These are phyloP conservation scores for Albula goreensis DNA, from an alignment of 2,113 vertebrate species.

Conservation along the genomic window DNA sequence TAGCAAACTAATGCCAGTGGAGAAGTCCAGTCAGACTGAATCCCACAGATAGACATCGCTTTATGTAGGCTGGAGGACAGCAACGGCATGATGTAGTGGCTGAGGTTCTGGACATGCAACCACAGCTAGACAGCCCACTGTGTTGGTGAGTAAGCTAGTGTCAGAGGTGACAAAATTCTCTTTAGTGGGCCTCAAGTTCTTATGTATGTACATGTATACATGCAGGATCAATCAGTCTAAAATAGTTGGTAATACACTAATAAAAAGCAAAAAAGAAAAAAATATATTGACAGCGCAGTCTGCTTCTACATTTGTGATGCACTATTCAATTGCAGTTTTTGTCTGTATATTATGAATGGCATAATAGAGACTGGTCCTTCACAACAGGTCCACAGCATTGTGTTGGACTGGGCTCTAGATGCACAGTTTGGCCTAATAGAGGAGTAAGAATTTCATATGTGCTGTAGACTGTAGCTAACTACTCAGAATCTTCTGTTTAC, in stretches of 20 bases:
- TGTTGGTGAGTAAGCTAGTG: too few relatives aligned
- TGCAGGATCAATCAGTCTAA: not conserved
- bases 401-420: not conserved
- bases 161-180: too few relatives aligned
- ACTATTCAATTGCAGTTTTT: too few relatives aligned
- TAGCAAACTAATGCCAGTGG: constrained; percentile 63
- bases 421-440: not conserved
- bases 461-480: not conserved
- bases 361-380: not conserved
- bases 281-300: not conserved
- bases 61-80: not conserved
- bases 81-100: not conserved
- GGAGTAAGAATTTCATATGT: not conserved
- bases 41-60: not conserved
- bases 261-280: too few relatives aligned
- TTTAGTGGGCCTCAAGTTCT: not conserved
- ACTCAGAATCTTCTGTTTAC: not conserved
- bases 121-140: not conserved
- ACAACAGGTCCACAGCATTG: not conserved
- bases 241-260: too few relatives aligned
- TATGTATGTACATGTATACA: not conserved
- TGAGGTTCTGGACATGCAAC: not conserved
- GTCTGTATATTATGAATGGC: too few relatives aligned
- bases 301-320: too few relatives aligned
- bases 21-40: constrained; percentile 48